A percentile compares a stretch with the other conserved stretches of the same genome.
Evolutionary conservation across 1,140 invertebrate genomes (phyloP).

Genomic region (Bradysia coprophila): DNA sequence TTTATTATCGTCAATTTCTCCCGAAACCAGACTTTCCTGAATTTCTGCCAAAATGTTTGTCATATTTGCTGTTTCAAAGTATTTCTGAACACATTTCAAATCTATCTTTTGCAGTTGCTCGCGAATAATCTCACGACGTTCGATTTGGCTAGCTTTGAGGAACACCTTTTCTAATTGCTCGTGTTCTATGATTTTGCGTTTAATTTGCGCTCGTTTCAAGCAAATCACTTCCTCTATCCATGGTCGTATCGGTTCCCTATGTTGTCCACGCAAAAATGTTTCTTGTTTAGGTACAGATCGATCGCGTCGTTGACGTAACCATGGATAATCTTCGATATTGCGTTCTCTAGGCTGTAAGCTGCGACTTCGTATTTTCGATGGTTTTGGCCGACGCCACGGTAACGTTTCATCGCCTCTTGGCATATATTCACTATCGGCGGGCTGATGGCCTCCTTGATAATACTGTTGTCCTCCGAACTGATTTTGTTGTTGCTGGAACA

Average conservation of each 20-base stretch:
- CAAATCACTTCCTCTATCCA: conserved; percentile 36
- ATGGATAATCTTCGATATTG: conserved; percentile 11
- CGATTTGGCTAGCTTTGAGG: conserved; percentile 18
- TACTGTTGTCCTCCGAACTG: no score
- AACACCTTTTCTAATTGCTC: conserved; percentile 22
- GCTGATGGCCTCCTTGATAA: conserved; percentile 5
- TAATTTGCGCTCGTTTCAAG: conserved; percentile 29
- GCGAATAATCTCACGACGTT: conserved; percentile 20
- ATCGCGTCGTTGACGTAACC: conserved; percentile 18
- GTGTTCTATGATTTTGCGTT: conserved; percentile 16
- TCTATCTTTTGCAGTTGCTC: conserved; percentile 19
- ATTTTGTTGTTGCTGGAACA: not conserved
- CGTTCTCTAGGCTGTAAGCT: conserved; percentile 17
- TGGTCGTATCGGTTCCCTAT: conserved; percentile 21
- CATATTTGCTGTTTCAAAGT: conserved; percentile 7
- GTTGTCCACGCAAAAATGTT: conserved; percentile 13
- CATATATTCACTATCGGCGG: conserved; percentile 23
- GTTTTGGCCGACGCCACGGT: conserved; percentile 25
- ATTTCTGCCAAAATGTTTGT: conserved; percentile 2
- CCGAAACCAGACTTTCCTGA: conserved; percentile 10
- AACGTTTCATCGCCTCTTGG: conserved; percentile 30
- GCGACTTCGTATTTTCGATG: conserved; percentile 16
- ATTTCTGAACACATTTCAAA: conserved; percentile 18
- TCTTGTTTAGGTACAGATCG: conserved; percentile 17
- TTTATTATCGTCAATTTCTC: no score